Evolutionary conservation across 1,140 invertebrate species (phyloP), one percentile per base, ranked within the genome.

Genomic region (Drosophila chauvacae): DNA sequence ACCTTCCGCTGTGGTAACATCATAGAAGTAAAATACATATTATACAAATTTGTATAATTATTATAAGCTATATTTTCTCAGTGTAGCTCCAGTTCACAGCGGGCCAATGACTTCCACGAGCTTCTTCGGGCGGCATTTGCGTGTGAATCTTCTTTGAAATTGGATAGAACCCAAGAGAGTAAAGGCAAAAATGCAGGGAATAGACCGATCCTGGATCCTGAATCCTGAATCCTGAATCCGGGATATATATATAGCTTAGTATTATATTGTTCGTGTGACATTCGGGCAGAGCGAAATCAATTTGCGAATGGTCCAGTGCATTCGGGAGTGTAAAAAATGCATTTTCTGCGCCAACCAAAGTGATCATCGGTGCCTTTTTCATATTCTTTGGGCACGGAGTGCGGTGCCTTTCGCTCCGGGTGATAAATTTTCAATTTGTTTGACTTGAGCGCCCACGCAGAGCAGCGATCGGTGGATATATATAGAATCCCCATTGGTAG

Each of bases 381-480:
- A 18, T 9, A 6, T 18, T 16, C n/a, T 48, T 51, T 10, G 26
- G 61, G 28, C 44, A 16, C 37, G 66, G 35, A 41, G n/a, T 70
- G 42, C 16, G 56, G 62, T 50, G 60, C 47, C 5, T 26, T 77
- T 61, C 42, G 39, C 44, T 73, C 45, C 61, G 81, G 84, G 85
- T 88, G 84, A 88, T 90, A 88, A 88, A 88, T 88, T 88, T 77
- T 88, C 85, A 88, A 88, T 88, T 88, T 84, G 84, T 74, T 88
- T 88, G 85, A 84, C 84, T 90, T 84, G 80, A 85, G 83, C 80
- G 76, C 81, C 68, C 78, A 81, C 81, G 59, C 71, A 65, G 37
- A 30, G 33, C 33, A 41, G 9, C 14, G 28, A 33, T 51, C 42
- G 18, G 11, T 20, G 42, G 42, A 16, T 45, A 41, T 30, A 62